Evolutionary conservation across 2,113 vertebrate species (phyloP).

Genomic region (Protomyctophum bolini): DNA sequence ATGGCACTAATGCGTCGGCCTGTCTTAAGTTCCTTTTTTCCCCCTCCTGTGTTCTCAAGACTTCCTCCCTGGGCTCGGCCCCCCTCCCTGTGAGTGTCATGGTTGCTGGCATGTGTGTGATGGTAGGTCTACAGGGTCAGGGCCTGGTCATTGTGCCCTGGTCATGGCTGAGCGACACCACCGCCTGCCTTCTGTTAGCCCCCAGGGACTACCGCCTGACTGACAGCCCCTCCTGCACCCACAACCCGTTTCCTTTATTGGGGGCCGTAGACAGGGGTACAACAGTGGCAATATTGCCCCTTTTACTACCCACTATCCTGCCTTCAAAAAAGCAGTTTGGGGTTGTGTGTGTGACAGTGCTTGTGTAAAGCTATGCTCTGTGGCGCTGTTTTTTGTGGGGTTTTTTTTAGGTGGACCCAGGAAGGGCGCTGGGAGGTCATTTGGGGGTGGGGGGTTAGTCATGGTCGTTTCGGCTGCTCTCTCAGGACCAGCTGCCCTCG

Average conservation of each 20-base stretch:
- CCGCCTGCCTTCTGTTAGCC: constrained; percentile 78
- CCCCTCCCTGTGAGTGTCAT: constrained; percentile 57
- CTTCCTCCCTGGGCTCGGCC: constrained; percentile 49
- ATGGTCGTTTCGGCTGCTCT: constrained; percentile 29
- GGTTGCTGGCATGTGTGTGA: constrained; percentile 67
- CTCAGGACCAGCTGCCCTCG: constrained; percentile 25
- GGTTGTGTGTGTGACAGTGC: neutral
- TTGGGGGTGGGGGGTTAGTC: constrained; percentile 31
- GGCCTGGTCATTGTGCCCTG: constrained; percentile 76
- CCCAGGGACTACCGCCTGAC: constrained; percentile 68
- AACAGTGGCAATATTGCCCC: constrained; percentile 51
- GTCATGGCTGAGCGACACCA: constrained; percentile 77
- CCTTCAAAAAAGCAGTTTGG: constrained; percentile 32
- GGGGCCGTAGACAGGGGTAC: constrained; percentile 55
- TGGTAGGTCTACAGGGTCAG: constrained; percentile 71
- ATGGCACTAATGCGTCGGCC: neutral
- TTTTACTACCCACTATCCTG: constrained; percentile 44
- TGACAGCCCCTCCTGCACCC: constrained; percentile 75
- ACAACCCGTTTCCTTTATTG: constrained; percentile 72
- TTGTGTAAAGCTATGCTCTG: neutral
- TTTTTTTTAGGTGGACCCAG: constrained; percentile 36
- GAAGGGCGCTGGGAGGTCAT: constrained; percentile 29
- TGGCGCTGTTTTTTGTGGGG: neutral
- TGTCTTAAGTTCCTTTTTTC: neutral
- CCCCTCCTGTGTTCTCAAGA: constrained; percentile 23